These are phyloP conservation scores for Clunio marinus DNA, from an alignment of 2,888 invertebrate genomes.

Conservation along the genomic window DNA sequence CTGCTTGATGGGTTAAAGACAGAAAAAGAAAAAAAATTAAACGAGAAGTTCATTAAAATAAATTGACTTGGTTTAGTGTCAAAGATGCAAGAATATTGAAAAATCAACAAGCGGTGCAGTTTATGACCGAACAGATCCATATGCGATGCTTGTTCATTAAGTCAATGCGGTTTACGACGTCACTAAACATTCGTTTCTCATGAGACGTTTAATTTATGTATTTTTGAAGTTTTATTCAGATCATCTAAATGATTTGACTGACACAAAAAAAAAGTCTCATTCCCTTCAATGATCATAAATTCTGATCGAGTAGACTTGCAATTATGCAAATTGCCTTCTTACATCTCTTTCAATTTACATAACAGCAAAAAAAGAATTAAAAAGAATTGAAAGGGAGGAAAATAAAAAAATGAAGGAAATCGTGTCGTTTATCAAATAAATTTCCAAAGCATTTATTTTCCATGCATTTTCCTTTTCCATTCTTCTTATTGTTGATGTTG, in stretches of 20 bases:
- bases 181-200: too few species aligned
- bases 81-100: too few species aligned
- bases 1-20: not conserved
- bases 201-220: too few species aligned
- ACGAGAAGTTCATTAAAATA: not conserved
- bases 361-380: not conserved
- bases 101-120: too few species aligned
- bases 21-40: not conserved
- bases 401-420: not conserved
- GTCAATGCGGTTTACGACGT: too few species aligned
- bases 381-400: too few species aligned
- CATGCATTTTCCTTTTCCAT: not conserved
- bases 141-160: too few species aligned
- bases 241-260: not conserved
- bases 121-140: too few species aligned
- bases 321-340: constrained; percentile 3
- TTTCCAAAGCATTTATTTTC: constrained; percentile 5
- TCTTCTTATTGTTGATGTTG: not conserved
- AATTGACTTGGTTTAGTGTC: not conserved
- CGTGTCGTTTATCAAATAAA: not conserved
- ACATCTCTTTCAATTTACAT: not conserved
- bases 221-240: not conserved
- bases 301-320: not conserved
- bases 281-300: not conserved
- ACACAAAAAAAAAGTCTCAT: not conserved